Base-by-base conservation (phyloP, 1,140 invertebrate species). In the Contarinia nasturtii region DNA sequence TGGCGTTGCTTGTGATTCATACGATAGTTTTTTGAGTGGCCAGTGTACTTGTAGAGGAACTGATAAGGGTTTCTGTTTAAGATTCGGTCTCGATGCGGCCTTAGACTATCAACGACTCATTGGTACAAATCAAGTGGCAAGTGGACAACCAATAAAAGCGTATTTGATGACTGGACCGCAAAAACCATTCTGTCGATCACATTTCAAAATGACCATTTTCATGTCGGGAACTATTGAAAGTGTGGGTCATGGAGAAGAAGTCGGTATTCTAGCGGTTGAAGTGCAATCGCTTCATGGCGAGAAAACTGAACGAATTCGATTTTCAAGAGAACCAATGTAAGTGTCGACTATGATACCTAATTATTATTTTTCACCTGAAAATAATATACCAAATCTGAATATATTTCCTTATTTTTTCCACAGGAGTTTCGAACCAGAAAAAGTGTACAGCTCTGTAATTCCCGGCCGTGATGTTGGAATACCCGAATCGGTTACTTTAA, bases 1-100 rank as follows among this genome's bases (percentile, higher is more conserved):
- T 49, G 76, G 76, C 1, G 77, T 86, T 33, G 75, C 80, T 19
- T 92, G 88, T 54, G 64, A 73, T 4, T 82, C 79, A n/a, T 88
- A 76, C 66, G 76, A 82, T 47, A 74, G 75, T 56, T 91, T 83
- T 59, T 64, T 73, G 48, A 71, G 69, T 34, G 84, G 82, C 8
- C 70, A 74, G 21, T 93, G 87, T 60, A 74, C 74, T 48, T 86
- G 82, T 57, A 70, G 72, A 18, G 65, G 73, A 49, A 61, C 67
- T 34, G 69, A 69, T 22, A 71, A 78, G 48, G 33, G 18, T 43
- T 65, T 73, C 33, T 85, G 82, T 55, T 70, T 81, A n/a, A 71
- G 70, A 46, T 76, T 83, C 60, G 79, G 79, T 7, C 72, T 73
- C 50, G 70, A 81, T 48, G 76, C 76, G 18, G 64, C 72, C 38